Conservation (phyloP, 2,888 invertebrate genomes). For the Drosophila mimica region DNA sequence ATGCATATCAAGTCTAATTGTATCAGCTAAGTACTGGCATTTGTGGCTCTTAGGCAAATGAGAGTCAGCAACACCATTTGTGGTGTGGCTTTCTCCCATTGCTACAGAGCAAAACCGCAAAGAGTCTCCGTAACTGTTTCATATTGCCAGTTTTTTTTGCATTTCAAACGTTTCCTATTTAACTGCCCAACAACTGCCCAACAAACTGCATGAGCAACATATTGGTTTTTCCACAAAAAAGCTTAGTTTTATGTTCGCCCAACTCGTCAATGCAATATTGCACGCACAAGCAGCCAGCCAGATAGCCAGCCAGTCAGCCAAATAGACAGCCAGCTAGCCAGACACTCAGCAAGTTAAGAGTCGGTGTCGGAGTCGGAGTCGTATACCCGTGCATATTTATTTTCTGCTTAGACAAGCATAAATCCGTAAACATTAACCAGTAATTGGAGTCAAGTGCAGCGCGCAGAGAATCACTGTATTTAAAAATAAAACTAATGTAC, state of each 20-base stretch:
- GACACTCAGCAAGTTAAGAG: constrained; percentile 1
- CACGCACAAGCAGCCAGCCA: constrained; percentile 36
- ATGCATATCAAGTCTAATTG: constrained; percentile 35
- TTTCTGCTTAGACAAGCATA: constrained; percentile 79
- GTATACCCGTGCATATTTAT: constrained; percentile 42
- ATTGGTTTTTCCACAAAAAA: constrained; percentile 23
- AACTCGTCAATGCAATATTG: constrained; percentile 37
- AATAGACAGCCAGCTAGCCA: constrained; percentile 5
- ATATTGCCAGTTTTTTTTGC: background rate
- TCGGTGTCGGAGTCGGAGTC: constrained; percentile 11
- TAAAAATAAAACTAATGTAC: constrained; percentile 14
- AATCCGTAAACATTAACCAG: constrained; percentile 77
- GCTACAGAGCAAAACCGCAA: constrained; percentile 24
- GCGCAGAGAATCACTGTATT: constrained; percentile 33
- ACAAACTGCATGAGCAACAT: constrained; percentile 13
- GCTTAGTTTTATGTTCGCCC: constrained; percentile 17
- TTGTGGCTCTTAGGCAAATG: constrained; percentile 19
- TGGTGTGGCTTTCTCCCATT: constrained; percentile 46
- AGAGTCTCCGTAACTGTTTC: constrained; percentile 3
- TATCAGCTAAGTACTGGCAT: background rate
- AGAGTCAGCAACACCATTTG: constrained; percentile 14
- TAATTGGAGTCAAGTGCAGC: constrained; percentile 76
- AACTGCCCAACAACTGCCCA: constrained; percentile 3
- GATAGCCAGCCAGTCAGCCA: background rate
- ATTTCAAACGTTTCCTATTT: background rate